Conservation (phyloP, 2,113 vertebrate genomes). For the Craseonycteris thonglongyai region DNA sequence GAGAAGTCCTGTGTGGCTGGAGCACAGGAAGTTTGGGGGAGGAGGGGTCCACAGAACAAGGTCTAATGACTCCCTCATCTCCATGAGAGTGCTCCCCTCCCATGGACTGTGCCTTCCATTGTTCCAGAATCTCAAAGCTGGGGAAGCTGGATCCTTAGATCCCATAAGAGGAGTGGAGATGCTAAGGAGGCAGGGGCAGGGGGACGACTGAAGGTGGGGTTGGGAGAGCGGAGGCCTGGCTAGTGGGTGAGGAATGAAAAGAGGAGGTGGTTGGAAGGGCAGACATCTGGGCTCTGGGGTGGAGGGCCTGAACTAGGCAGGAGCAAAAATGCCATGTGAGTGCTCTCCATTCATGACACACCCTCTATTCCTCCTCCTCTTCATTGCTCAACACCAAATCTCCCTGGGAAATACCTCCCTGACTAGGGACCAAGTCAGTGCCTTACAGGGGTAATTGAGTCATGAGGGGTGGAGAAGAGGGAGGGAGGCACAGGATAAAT, state of each 20-base stretch:
- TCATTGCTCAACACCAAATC: conserved; percentile 63
- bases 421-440: conserved; percentile 34
- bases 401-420: conserved; percentile 58
- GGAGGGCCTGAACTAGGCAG: conserved; percentile 19
- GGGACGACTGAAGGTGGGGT: not conserved
- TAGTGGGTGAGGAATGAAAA: not conserved
- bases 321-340: conserved; percentile 17
- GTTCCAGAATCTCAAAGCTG: not conserved
- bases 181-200: not conserved
- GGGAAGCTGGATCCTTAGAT: not conserved
- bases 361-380: conserved; percentile 36
- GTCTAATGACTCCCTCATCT: not conserved
- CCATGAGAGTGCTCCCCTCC: not conserved
- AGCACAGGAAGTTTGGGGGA: not conserved
- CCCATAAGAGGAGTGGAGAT: not conserved
- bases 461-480: conserved; percentile 61
- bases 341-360: conserved; percentile 56
- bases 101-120: no score
- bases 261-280: conserved; percentile 15
- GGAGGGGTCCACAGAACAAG: not conserved
- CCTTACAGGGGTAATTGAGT: conserved; percentile 56
- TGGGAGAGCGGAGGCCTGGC: not conserved
- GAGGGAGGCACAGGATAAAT: conserved; percentile 57
- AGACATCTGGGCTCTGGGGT: conserved; percentile 28
- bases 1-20: not conserved